A percentile compares a stretch with the other conserved stretches of the same genome.
phyloP scores from a whole-genome alignment of 1,140 invertebrate species.

The Zeugodacus cucurbitae region DNA sequence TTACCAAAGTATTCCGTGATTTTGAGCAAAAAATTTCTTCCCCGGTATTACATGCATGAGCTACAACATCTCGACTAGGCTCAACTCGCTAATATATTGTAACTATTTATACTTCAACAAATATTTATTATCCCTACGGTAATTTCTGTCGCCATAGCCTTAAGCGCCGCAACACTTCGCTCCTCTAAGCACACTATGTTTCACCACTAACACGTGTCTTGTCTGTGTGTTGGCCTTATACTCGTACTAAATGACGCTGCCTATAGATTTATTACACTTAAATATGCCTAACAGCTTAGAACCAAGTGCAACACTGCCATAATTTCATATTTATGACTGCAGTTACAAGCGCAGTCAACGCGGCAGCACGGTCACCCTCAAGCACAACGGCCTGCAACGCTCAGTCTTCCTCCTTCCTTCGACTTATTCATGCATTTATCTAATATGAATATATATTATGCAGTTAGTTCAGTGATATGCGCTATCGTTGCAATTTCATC shows the following conservation, averaged over 20 bases:
- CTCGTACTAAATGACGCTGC: background rate
- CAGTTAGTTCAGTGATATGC: background rate
- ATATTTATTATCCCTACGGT: background rate
- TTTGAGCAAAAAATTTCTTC: too few species aligned
- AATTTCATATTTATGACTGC: constrained; percentile 33
- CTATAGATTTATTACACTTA: constrained; percentile 11
- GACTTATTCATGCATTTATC: background rate
- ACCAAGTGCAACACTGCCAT: constrained; percentile 14
- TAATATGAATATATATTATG: background rate
- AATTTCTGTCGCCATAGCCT: background rate
- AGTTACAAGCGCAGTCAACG: background rate
- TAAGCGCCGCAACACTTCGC: too few species aligned
- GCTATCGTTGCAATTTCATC: constrained; percentile 24
- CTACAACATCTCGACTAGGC: too few species aligned
- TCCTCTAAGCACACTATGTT: too few species aligned
- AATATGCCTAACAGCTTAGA: background rate
- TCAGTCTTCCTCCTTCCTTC: background rate
- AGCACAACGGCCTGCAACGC: background rate
- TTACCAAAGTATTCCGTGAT: too few species aligned
- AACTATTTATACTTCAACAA: background rate
- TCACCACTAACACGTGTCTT: too few species aligned
- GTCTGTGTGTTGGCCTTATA: background rate
- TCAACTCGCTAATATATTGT: background rate
- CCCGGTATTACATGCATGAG: too few species aligned
- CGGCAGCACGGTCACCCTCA: background rate